These are phyloP conservation scores for Taphrorychus bicolor DNA, from an alignment of 2,888 invertebrate genomes.

Conservation along the genomic window DNA sequence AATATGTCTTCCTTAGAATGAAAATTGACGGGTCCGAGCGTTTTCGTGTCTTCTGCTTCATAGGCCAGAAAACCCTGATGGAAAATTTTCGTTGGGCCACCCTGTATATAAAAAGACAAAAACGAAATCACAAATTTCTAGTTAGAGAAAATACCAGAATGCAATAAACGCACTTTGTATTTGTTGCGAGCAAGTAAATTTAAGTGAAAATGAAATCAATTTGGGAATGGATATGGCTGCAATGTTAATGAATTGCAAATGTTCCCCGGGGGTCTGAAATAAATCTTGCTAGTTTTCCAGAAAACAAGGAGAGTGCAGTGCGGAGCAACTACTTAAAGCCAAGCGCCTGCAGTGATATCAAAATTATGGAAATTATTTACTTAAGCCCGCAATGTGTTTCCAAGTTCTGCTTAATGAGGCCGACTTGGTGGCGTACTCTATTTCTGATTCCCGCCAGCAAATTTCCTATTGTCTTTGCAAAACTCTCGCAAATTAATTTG, in stretches of 20 bases:
- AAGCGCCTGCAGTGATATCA: constrained; percentile 17
- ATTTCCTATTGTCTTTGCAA: constrained; percentile 1
- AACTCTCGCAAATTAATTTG: constrained; percentile 2
- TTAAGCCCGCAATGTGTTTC: constrained; percentile 12
- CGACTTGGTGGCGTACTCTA: constrained; percentile 2
- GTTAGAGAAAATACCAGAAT: too few relatives aligned
- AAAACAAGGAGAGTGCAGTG: constrained; percentile 18
- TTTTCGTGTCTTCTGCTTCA: too few relatives aligned
- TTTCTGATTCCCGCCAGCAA: constrained; percentile 5
- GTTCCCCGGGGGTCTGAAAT: constrained; percentile 8
- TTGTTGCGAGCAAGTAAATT: too few relatives aligned
- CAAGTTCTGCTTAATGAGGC: constrained; percentile 7
- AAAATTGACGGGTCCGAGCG: too few relatives aligned
- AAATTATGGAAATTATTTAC: constrained; percentile 35
- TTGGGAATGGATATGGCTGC: background rate
- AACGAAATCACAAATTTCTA: too few relatives aligned
- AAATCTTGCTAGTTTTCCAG: constrained; percentile 19
- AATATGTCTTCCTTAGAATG: too few relatives aligned
- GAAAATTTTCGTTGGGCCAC: too few relatives aligned
- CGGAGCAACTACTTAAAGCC: constrained; percentile 22
- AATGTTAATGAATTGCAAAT: constrained; percentile 19
- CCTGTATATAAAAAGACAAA: too few relatives aligned
- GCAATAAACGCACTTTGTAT: too few relatives aligned
- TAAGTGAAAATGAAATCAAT: background rate
- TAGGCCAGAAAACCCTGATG: too few relatives aligned